Base-by-base conservation (phyloP, 35 echinoderm and acorn worm genomes). In the Lytechinus pictus region DNA sequence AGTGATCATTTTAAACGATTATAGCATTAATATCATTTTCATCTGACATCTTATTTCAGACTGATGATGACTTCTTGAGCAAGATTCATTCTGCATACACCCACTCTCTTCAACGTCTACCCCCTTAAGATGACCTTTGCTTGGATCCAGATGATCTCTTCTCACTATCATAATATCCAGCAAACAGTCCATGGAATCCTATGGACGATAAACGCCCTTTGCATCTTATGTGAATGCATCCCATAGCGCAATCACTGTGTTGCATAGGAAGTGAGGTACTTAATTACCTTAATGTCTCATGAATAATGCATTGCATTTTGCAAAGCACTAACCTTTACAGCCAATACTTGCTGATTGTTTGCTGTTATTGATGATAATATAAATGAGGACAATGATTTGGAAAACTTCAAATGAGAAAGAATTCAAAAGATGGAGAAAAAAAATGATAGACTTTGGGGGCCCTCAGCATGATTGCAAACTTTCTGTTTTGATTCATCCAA, bases 41-140 rank as follows among this genome's bases (percentile, higher is more conserved):
- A 44, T 44, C 57, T 57, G 55, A 12, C 53, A 28, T 90, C 12
- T 87, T 27, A 29, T 27, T 91, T 61, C 57, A 95, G 95, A 95
- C 86, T 57, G 95, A 95, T 91, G 95, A 95, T 60, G 95, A 95
- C 21, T 95, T 95, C 57, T 13, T 91, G 27, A 91, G 54, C 86
- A 95, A 95, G 57, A 87, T 95, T 9, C 57, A 95, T 28, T 54
- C 52, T 55, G 95, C 95, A 14, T 95, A 95, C 87, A 16, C 72
- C n/a, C 12, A 87, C 88, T 55, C 95, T 86, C n/a, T 24, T 6
- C 94, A 94, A 24, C 92, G 92, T 53, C 92, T 19, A 6, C 92
- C 92, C 10, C 92, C 92, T 10, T 93, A 93, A 93, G 54, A 93
- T 9, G 19, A 79, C 66, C 66, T 79, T 44, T 79, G 66, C 19